Base-by-base conservation (phyloP, 2,888 invertebrate genomes). In the Philonicus albiceps region DNA sequence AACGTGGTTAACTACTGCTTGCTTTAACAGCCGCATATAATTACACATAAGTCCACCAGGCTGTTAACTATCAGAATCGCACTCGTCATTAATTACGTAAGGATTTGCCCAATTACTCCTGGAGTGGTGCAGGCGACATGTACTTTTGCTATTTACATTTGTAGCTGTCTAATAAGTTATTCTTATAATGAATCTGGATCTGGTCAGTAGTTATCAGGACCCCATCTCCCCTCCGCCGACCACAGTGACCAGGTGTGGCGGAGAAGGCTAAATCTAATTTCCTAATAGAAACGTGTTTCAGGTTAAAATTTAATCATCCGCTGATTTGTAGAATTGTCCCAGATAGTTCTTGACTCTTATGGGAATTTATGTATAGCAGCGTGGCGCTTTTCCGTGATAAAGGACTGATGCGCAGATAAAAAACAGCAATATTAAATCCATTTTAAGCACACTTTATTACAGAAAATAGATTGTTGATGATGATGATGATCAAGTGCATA, bases 1-100 rank as follows among this genome's bases (percentile, higher is more conserved):
- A 19, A 4, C 76, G 13, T 40, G 76, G 34, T 76, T n/a, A 76
- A 76, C 76, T 76, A 76, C 40, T 40, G 40, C 34, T 76, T 34
- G 37, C 40, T 40, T 76, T 40, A 75, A 76, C 40, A 76, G 76
- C 22, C 76, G 76, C 76, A 37, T 40, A 22, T 76, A 37, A 76
- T 76, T 76, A 37, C 34, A 34, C 34, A 31, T 22, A 64, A 64
- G 64, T 40, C 76, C 76, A 43, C 40, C 34, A 13, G 76, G 40
- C 22, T 76, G 76, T 37, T 76, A 37, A 40, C 76, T 37, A 40
- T 19, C 37, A 37, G 75, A 76, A 76, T 76, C 76, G 40, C 76
- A 76, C 76, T 76, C 43, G 40, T 76, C 76, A 76, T 76, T 76
- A 76, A 76, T 76, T 76, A 76, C 76, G 76, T 37, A 76, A 76